These are phyloP conservation scores for Pachydiplax longipennis DNA, from an alignment of 2,888 invertebrate species.

Conservation along the genomic window DNA sequence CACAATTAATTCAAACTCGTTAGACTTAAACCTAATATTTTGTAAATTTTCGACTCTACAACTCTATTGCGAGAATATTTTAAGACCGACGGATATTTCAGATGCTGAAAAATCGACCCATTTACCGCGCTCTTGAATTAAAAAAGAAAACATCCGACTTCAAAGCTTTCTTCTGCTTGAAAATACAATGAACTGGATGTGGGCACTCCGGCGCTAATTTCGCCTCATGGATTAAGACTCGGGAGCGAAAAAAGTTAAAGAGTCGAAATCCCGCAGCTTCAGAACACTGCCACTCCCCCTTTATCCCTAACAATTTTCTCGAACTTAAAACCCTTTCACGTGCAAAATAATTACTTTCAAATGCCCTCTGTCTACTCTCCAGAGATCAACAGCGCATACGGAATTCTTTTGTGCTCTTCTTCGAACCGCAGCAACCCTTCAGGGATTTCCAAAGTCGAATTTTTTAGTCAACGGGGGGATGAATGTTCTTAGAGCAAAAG, in stretches of 20 bases:
- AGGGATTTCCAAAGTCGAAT: neutral
- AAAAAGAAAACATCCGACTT: no score
- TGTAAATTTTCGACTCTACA: no score
- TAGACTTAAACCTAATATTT: no score
- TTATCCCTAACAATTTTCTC: neutral
- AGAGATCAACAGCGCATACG: constrained; percentile 7
- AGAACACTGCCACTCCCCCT: neutral
- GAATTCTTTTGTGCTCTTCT: constrained; percentile 6
- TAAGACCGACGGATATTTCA: no score
- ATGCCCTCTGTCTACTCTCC: neutral
- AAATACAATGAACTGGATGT: neutral
- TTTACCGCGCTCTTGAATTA: no score
- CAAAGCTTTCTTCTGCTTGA: neutral
- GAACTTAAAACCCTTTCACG: neutral
- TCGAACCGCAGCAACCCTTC: neutral
- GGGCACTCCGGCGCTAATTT: neutral
- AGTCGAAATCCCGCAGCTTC: neutral
- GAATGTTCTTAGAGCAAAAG: neutral
- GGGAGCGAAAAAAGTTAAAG: neutral
- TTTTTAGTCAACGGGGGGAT: neutral
- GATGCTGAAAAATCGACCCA: no score
- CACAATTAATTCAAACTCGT: no score
- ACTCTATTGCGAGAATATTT: no score
- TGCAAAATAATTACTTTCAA: constrained; percentile 4
- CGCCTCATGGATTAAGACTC: neutral